These are phyloP conservation scores for Bellardia pandia DNA, from an alignment of 2,888 invertebrate species.

Conservation along the genomic window DNA sequence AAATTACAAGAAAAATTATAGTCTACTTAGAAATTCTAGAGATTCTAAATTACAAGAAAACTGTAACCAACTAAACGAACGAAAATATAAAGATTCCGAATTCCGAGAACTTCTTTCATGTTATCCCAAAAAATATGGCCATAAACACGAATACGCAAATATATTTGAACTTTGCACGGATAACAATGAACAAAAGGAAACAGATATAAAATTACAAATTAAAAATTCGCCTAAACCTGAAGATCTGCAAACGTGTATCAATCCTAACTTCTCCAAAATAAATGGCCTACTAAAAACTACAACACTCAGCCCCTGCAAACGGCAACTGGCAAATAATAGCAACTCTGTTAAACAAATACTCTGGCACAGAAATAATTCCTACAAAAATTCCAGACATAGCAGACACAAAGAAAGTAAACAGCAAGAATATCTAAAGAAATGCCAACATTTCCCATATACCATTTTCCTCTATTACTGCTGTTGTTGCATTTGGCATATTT, in stretches of 20 bases:
- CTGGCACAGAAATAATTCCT: constrained; percentile 37
- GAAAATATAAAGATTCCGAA: not conserved
- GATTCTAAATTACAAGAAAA: not conserved
- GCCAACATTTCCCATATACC: constrained; percentile 48
- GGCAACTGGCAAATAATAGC: constrained; percentile 34
- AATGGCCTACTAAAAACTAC: not conserved
- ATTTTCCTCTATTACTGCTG: constrained; percentile 17
- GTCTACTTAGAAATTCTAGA: not conserved
- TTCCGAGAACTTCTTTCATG: not conserved
- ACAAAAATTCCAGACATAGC: constrained; percentile 24
- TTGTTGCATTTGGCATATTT: constrained; percentile 60
- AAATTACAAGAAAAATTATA: not conserved
- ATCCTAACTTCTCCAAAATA: not conserved
- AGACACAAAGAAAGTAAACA: constrained; percentile 48
- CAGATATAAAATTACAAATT: not conserved
- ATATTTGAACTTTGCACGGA: not conserved
- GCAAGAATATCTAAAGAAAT: constrained; percentile 35
- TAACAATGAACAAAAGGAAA: not conserved
- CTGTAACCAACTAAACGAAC: not conserved
- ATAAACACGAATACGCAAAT: not conserved
- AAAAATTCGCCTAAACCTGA: not conserved
- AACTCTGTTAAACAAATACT: constrained; percentile 30
- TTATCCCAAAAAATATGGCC: not conserved
- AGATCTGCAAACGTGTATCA: not conserved
- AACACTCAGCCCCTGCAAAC: not conserved